Evolutionary conservation across 2,888 invertebrate genomes (phyloP).

Genomic region (Liopterus haemorrhoidalis): DNA sequence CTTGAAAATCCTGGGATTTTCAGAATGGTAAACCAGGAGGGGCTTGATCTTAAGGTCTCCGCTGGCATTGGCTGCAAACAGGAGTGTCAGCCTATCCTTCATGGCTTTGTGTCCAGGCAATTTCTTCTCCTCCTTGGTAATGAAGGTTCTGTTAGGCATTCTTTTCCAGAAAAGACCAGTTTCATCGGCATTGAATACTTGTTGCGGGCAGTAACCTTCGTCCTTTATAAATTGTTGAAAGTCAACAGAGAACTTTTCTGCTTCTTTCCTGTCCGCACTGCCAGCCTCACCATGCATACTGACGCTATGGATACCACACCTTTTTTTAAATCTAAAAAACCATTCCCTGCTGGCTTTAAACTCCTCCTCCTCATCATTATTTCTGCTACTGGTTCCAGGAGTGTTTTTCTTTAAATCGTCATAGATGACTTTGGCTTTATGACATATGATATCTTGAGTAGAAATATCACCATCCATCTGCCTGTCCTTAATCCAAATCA

Average conservation of each 20-base stretch:
- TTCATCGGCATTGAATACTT: slow-evolving; percentile 31
- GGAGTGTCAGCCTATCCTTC: slow-evolving; percentile 34
- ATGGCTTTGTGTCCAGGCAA: slow-evolving; percentile 35
- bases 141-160: slow-evolving; percentile 31
- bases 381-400: slow-evolving; percentile 21
- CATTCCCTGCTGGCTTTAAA: slow-evolving; percentile 33
- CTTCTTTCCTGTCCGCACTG: slow-evolving; percentile 27
- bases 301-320: slow-evolving; percentile 29
- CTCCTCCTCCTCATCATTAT: slow-evolving; percentile 23
- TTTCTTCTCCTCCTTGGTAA: slow-evolving; percentile 34
- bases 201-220: slow-evolving; percentile 27
- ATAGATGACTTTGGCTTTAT: slow-evolving; percentile 28
- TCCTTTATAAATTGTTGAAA: slow-evolving; percentile 22
- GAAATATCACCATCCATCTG: slow-evolving; percentile 26
- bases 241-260: slow-evolving; percentile 24
- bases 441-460: slow-evolving; percentile 26
- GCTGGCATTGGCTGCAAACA: slow-evolving; percentile 32
- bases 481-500: slow-evolving; percentile 29
- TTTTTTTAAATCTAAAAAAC: slow-evolving; percentile 34
- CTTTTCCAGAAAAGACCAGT: slow-evolving; percentile 30
- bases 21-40: slow-evolving; percentile 33
- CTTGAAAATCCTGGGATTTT: slow-evolving; percentile 28
- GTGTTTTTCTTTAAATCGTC: slow-evolving; percentile 25
- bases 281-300: slow-evolving; percentile 27
- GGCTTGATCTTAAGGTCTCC: slow-evolving; percentile 34